A percentile compares a stretch with the other conserved stretches of the same genome.
Evolutionary conservation across 2,113 vertebrate species (phyloP).

Genomic region (Lagopus muta): DNA sequence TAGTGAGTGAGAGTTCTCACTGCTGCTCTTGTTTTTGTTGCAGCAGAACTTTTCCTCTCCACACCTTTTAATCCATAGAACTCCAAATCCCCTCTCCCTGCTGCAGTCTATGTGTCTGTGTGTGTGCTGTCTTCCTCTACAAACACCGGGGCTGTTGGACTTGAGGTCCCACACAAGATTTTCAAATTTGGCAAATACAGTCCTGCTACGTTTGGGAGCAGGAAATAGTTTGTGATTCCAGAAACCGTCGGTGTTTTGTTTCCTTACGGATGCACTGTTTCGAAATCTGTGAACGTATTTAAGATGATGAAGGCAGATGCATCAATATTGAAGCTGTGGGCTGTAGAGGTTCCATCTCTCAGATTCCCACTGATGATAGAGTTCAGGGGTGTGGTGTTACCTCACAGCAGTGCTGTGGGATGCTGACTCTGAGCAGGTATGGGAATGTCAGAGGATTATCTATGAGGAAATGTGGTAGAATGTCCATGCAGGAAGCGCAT

Average conservation of each 20-base stretch:
- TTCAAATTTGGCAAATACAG: neutral
- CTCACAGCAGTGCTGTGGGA: neutral
- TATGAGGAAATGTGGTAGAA: neutral
- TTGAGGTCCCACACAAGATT: neutral
- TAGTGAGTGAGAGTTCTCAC: neutral
- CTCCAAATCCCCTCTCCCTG: accelerated
- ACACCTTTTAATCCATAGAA: neutral
- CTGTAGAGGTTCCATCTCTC: neutral
- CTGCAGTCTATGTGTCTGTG: neutral
- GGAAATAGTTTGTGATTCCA: neutral
- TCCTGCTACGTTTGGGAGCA: neutral
- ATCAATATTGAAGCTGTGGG: neutral
- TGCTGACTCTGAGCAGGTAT: neutral
- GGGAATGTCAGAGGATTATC: neutral
- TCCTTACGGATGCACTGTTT: neutral
- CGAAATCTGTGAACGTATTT: neutral
- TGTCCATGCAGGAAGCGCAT: neutral
- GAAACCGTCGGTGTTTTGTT: neutral
- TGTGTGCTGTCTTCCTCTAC: neutral
- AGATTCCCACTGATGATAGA: neutral
- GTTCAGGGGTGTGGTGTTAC: neutral
- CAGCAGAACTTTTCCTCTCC: neutral
- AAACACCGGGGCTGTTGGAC: neutral
- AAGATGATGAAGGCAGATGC: neutral
- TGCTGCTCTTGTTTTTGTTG: neutral